These are phyloP conservation scores for Xanthia icteritia DNA, from an alignment of 2,888 invertebrate genomes.

Conservation along the genomic window DNA sequence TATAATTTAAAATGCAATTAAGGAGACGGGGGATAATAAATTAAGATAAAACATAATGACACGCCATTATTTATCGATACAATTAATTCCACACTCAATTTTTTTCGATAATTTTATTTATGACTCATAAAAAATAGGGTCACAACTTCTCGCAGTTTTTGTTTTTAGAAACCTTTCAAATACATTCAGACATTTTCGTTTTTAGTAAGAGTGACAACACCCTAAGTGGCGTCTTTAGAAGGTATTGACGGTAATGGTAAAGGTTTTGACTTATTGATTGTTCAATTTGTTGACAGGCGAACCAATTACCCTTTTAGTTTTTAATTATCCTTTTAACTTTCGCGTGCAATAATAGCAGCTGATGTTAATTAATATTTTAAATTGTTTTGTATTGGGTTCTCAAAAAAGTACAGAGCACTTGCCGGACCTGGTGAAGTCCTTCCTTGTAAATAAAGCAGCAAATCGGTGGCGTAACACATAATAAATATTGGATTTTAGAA, in stretches of 20 bases:
- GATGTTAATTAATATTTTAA: slow-evolving; percentile 29
- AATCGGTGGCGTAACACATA: too few relatives aligned
- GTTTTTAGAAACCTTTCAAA: slow-evolving; percentile 1
- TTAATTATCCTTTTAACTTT: slow-evolving; percentile 44
- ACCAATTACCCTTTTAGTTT: slow-evolving; percentile 51
- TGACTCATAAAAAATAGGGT: slow-evolving; percentile 48
- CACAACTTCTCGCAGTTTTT: slow-evolving; percentile 2
- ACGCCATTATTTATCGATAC: slow-evolving; percentile 60
- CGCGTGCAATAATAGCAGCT: slow-evolving; percentile 44
- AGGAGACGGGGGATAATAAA: slow-evolving; percentile 48
- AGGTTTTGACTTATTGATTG: slow-evolving; percentile 26
- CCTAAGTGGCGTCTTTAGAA: slow-evolving; percentile 28
- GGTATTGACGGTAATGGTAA: slow-evolving; percentile 16
- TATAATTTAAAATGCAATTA: slow-evolving; percentile 71
- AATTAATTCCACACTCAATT: slow-evolving; percentile 54
- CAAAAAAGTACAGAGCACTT: neutral
- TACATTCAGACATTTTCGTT: slow-evolving; percentile 5
- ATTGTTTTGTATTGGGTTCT: slow-evolving; percentile 8
- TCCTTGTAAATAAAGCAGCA: neutral
- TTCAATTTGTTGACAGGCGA: slow-evolving; percentile 42
- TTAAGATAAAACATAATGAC: slow-evolving; percentile 45
- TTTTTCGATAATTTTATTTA: slow-evolving; percentile 50
- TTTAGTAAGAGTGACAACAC: slow-evolving; percentile 18
- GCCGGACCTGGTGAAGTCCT: neutral
- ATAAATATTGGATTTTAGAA: neutral